A percentile compares a stretch with the other conserved stretches of the same genome.
phyloP scores from a whole-genome alignment of 2,797 vertebrate genomes.

The Premnoplex brunnescens region DNA sequence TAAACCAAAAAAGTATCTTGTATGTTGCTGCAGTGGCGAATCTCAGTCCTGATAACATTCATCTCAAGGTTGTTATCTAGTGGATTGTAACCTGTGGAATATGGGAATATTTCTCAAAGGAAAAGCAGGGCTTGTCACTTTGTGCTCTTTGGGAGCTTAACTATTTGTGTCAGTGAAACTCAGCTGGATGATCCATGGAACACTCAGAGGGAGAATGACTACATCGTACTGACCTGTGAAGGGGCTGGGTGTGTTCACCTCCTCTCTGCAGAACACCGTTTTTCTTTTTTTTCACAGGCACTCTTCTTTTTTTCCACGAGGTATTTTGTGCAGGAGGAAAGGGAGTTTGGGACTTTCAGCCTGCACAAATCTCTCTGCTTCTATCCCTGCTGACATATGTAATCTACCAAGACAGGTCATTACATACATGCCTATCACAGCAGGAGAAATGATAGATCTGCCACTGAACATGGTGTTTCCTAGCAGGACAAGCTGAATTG shows the following conservation, averaged over 20 bases:
- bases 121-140: constrained; percentile 26
- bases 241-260: background rate
- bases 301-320: background rate
- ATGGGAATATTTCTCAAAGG: constrained; percentile 57
- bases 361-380: background rate
- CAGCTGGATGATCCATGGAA: background rate
- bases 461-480: background rate
- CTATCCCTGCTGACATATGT: background rate
- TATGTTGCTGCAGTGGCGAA: constrained; percentile 47
- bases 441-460: background rate
- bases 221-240: background rate
- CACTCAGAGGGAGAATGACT: background rate
- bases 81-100: constrained; percentile 48
- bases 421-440: background rate
- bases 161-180: background rate
- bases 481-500: background rate
- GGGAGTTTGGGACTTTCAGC: background rate
- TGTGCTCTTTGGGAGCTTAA: background rate
- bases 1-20: constrained; percentile 61
- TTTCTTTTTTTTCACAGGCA: background rate
- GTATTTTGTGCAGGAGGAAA: background rate
- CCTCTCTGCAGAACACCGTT: background rate
- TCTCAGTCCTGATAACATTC: constrained; percentile 47
- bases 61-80: constrained; percentile 55
- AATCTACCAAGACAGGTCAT: background rate